These are phyloP conservation scores for Drosophila sturtevanti DNA, from an alignment of 1,140 invertebrate genomes.

Conservation along the genomic window DNA sequence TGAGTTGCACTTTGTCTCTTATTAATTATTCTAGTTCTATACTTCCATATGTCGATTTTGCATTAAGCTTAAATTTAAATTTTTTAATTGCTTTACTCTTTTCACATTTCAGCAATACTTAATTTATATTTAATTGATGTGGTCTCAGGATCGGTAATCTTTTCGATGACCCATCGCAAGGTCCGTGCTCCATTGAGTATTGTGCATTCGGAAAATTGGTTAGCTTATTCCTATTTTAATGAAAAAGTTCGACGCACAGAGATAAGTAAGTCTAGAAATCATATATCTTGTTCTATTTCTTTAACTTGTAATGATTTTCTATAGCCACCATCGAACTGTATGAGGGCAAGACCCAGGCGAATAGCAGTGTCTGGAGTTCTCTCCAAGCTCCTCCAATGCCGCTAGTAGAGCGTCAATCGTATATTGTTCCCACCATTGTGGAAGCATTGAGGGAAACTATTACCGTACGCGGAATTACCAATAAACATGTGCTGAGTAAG, in stretches of 20 bases:
- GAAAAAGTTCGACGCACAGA: conserved; percentile 96
- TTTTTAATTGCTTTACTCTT: no score
- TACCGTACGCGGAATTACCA: conserved; percentile 97
- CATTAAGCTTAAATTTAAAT: no score
- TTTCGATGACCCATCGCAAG: conserved; percentile 90
- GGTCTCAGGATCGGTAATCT: conserved; percentile 92
- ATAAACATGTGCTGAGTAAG: conserved; percentile 94
- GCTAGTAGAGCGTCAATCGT: conserved; percentile 93
- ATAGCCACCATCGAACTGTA: conserved; percentile 95
- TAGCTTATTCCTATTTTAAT: conserved; percentile 97
- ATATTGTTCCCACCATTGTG: conserved; percentile 93
- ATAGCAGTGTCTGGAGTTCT: conserved; percentile 94
- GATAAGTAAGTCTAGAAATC: conserved; percentile 85
- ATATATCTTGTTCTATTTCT: neutral
- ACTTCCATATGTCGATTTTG: no score
- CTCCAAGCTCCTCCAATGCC: conserved; percentile 88
- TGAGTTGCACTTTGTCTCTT: no score
- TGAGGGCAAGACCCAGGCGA: conserved; percentile 94
- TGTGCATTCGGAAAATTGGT: conserved; percentile 98
- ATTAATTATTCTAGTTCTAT: no score
- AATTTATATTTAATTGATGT: conserved; percentile 95
- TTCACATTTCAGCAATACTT: conserved; percentile 80
- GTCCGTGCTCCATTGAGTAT: conserved; percentile 92
- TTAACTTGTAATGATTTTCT: neutral
- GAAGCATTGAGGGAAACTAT: conserved; percentile 91